Base-by-base conservation (phyloP, 2,888 invertebrate genomes). In the Leptinotarsa haldemani region DNA sequence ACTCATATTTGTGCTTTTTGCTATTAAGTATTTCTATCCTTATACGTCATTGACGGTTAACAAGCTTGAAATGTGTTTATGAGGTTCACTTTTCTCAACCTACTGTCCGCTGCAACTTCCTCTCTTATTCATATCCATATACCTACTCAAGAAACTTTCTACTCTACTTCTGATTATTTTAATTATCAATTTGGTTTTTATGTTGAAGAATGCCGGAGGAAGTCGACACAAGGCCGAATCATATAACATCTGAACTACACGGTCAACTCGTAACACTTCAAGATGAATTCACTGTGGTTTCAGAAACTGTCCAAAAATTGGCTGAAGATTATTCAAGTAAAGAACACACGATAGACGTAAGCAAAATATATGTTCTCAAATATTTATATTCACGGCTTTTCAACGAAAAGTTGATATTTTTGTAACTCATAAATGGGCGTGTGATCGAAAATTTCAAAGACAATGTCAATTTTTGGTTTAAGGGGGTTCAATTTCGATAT, bases 261-360 rank as follows among this genome's bases (percentile, higher is more conserved):
- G 81, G 82, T 47, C 88, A 88, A 70, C 81, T 90, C 1, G 78
- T 85, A 13, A 77, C 79, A 7, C 80, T 90, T 5, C 87, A 89
- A 80, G 79, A 80, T 1, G 88, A 90, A n/a, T 84, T 90, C 77
- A 85, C 85, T 18, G 82, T 80, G 47, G 76, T 90, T 2, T 83
- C 84, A 20, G 84, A 87, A 56, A 86, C 84, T 0, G 83, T 87
- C 0, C 80, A 83, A 20, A 89, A 88, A 77, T 83, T 93, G 20
- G 86, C 90, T 16, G 88, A 89, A 1, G 92, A 92, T 70, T 89
- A 89, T 73, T 90, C 91, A 40, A 88, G 89, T 67, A 88, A 90
- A 20, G 89, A 90, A 71, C 84, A 86, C 9, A 87, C 90, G 74
- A 88, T 91, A 48, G 90, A 91, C 78, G 92, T 92, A 83, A 77